Evolutionary conservation across 1,140 invertebrate species (phyloP), one percentile per base, ranked within the genome.

Genomic region (Drosophila nannoptera): DNA sequence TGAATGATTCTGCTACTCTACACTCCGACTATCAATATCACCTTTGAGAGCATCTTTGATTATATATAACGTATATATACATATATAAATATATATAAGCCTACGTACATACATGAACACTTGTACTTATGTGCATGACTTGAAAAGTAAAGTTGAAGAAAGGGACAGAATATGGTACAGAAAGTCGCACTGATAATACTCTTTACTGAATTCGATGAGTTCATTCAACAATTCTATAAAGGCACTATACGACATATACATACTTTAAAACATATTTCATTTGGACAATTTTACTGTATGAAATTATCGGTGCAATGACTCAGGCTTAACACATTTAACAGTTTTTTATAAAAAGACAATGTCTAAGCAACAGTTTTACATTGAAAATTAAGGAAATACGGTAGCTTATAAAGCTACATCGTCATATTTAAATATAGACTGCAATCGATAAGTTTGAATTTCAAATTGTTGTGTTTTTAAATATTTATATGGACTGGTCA

Each of bases 21-120:
- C 9, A 9, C 31, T 16, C 29, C 29, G 12, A 7, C 14, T 45
- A 50, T 33, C 33, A 62, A 32, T 8, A 3, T 42, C n/a, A 56
- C 50, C 60, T 69, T 50, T 55, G 48, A 52, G 31, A 35, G 46
- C 36, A 33, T 31, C 7, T 43, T 59, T 35, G 38, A 59, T 46
- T 59, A 46, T 29, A 9, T 22, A 22, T 38, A 22, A 22, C 22
- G n/a, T 14, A 55, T n/a, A 9, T 31, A 31, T 9, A 16, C 7
- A 7, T 32, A 35, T 31, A 7, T 31, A 8, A 22, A 16, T 6
- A 7, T 32, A 35, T 31, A 7, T 31, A 8, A 22, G 22, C 22
- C 22, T 48, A 14, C 35, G 35, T 33, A n/a, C 35, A 12, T 48
- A 29, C 12, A 7, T 33, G 5, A 46, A 16, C 11, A 22, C 9